phyloP scores from a whole-genome alignment of 2,113 vertebrate species.

The Conger conger region DNA sequence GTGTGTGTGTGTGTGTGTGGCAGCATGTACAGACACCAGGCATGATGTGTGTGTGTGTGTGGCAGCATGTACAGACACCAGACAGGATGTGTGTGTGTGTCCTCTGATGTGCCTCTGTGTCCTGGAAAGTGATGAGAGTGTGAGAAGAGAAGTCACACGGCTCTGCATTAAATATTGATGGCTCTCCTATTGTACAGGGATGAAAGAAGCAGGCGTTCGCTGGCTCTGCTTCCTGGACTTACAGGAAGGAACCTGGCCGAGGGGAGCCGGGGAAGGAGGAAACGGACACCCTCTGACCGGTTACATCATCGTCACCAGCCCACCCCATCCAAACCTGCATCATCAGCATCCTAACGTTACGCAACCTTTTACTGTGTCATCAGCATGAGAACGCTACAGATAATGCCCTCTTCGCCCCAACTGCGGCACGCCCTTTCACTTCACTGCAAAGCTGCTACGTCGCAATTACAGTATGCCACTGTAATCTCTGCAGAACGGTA shows the following conservation, averaged over 20 bases:
- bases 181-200: background rate
- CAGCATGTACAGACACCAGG: background rate
- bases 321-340: background rate
- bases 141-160: constrained; percentile 8
- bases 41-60: background rate
- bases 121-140: constrained; percentile 12
- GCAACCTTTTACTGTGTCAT: no score
- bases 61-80: background rate
- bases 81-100: background rate
- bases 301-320: no score
- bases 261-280: background rate
- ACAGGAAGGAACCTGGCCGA: background rate
- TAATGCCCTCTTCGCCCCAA: no score
- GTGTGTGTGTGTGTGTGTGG: background rate
- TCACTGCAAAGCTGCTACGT: no score
- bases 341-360: background rate
- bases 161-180: constrained; percentile 14
- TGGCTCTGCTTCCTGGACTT: background rate
- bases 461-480: no score
- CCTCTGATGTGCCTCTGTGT: constrained; percentile 1
- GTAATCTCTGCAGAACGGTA: no score
- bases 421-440: no score
- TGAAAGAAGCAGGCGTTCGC: background rate
- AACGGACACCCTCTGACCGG: background rate
- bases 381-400: no score